phyloP scores from a whole-genome alignment of 2,888 invertebrate species.

The Blomia tropicalis region DNA sequence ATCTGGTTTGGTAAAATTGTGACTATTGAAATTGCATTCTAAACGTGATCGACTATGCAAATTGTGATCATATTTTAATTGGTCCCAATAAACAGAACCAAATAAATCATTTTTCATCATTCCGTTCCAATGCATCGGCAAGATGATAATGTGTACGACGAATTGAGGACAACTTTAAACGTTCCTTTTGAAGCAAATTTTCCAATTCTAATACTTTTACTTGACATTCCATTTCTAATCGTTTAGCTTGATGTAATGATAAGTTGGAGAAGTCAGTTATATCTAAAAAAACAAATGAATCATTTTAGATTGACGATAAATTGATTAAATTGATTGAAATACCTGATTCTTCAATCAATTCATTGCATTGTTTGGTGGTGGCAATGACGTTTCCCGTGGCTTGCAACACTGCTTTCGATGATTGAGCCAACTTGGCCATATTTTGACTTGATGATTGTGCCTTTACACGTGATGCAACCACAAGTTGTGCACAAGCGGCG shows the following conservation, averaged over 20 bases:
- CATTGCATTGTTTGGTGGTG: constrained; percentile 72
- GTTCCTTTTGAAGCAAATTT: constrained; percentile 69
- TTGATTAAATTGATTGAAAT: constrained; percentile 42
- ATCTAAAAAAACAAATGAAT: constrained; percentile 44
- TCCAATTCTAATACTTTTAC: constrained; percentile 82
- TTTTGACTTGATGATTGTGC: constrained; percentile 66
- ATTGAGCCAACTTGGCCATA: constrained; percentile 60
- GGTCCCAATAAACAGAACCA: background rate
- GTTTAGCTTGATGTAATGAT: constrained; percentile 81
- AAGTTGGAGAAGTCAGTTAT: constrained; percentile 69
- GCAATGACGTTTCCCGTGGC: constrained; percentile 86
- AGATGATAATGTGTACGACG: constrained; percentile 65
- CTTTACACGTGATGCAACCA: constrained; percentile 70
- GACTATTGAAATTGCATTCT: constrained; percentile 1
- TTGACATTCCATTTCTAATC: constrained; percentile 92
- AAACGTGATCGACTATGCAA: background rate
- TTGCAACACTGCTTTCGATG: constrained; percentile 72
- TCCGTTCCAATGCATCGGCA: background rate
- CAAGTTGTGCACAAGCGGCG: constrained; percentile 88
- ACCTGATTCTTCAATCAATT: constrained; percentile 55
- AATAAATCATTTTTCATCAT: background rate
- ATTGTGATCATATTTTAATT: background rate
- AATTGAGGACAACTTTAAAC: constrained; percentile 64
- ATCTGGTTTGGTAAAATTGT: background rate
- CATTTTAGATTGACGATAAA: background rate